Evolutionary conservation across 2,797 vertebrate genomes (phyloP).

Genomic region (Tokudaia muenninki): DNA sequence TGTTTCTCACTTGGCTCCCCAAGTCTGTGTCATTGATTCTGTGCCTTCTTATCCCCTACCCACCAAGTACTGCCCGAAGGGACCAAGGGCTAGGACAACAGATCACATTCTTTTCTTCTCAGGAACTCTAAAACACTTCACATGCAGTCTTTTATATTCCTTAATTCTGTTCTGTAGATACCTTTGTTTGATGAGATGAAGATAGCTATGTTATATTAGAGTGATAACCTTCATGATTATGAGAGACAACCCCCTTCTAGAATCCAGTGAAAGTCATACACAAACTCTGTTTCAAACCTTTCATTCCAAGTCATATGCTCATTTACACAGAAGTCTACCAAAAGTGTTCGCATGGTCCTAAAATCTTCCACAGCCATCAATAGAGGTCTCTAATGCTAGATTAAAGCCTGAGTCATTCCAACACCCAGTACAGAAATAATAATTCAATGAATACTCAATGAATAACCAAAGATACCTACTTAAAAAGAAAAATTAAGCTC

Average conservation of each 20-base stretch:
- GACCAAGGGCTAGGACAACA: neutral
- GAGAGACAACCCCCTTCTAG: neutral
- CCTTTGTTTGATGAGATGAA: neutral
- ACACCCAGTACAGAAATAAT: neutral
- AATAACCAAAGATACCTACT: neutral
- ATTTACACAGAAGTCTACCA: neutral
- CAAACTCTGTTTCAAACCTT: neutral
- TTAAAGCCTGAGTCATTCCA: slow-evolving; percentile 28
- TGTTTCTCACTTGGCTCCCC: neutral
- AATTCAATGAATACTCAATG: neutral
- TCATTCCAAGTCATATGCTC: neutral
- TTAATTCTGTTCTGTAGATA: neutral
- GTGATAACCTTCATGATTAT: neutral
- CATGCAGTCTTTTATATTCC: neutral
- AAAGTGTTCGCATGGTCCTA: neutral
- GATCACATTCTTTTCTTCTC: slow-evolving; percentile 30
- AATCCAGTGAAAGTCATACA: neutral
- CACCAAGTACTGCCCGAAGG: neutral
- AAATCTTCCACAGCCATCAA: neutral
- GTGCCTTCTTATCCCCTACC: neutral
- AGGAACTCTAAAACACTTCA: slow-evolving; percentile 9
- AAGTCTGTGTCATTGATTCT: neutral
- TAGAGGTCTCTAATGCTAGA: neutral
- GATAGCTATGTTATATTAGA: neutral
- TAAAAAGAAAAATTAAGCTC: neutral